Conservation (phyloP, 2,113 vertebrate species). For the Cercopithecus mona region DNA sequence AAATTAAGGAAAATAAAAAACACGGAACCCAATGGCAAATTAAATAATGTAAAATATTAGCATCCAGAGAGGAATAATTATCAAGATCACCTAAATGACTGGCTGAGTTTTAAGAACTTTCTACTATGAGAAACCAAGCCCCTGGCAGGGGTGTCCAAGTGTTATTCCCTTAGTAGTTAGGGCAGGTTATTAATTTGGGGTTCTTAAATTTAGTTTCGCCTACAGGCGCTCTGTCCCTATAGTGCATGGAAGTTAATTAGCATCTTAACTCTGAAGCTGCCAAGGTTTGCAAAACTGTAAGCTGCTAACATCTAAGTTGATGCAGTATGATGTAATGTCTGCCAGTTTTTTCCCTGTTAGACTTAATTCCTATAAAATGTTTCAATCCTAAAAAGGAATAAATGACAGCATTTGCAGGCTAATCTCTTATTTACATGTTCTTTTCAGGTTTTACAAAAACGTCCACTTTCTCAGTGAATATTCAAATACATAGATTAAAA, state of each 20-base stretch:
- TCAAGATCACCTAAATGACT: neutral
- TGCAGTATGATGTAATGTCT: conserved; percentile 57
- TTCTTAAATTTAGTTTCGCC: neutral
- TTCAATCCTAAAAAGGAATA: conserved; percentile 28
- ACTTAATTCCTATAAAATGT: conserved; percentile 57
- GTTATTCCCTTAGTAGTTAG: neutral
- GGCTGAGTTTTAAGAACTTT: conserved; percentile 1
- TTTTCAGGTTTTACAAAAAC: conserved; percentile 29
- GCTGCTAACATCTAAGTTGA: conserved; percentile 55
- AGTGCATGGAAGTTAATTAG: conserved; percentile 40
- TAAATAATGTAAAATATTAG: neutral
- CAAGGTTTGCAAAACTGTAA: conserved; percentile 54
- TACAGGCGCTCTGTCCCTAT: conserved; percentile 45
- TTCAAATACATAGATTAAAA: neutral
- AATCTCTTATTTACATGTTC: conserved; percentile 10
- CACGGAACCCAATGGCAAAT: neutral
- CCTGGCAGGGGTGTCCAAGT: too few relatives aligned
- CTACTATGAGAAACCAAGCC: neutral
- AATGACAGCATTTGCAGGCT: neutral
- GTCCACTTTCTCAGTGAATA: neutral
- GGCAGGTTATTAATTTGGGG: neutral
- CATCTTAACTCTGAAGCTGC: conserved; percentile 64
- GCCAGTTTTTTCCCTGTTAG: neutral
- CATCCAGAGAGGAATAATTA: neutral
- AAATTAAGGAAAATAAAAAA: neutral